Evolutionary conservation across 2,113 vertebrate species (phyloP), one percentile per base, ranked within the genome.

Genomic region (Alectura lathami): DNA sequence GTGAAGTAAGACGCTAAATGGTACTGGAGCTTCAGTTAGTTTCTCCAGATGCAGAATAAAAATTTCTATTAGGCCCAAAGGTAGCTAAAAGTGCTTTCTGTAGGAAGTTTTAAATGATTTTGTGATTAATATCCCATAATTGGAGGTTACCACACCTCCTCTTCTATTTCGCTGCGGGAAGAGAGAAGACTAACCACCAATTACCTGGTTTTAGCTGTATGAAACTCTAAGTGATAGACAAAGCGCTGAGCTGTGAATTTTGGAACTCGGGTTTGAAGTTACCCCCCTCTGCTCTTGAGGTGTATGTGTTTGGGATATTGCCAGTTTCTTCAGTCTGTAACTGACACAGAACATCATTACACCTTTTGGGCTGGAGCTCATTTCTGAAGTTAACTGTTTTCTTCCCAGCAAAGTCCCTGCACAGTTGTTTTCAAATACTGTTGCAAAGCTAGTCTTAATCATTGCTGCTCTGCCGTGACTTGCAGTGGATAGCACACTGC

Each of bases 21-120:
- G 40, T 74, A 51, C 56, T 91, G 57, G 32, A 77, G 68, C 74
- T 68, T 89, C 42, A 80, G 11, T 54, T 64, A 26, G 17, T 63
- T 93, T 67, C 67, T 91, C 51, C 32, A 45, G 77, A 94, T 77
- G 82, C 4, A 62, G 67, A 86, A 67, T 80, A 79, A 96, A 74
- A 96, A 73, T 76, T 83, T 17, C 53, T 34, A 56, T 60, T 80
- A 82, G 88, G 75, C 60, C n/a, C 67, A 66, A 77, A 95, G 72
- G 81, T 9, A 93, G 27, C 23, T 73, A 21, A 69, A 54, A 91
- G 62, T 17, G 80, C 30, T 73, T 86, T 94, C 45, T 63, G 40
- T 30, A 86, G 64, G 32, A 59, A 93, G 34, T 24, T 43, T 69
- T 63, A 47, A 75, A 66, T 36, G 8, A 47, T 89, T 77, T 94